Conservation (phyloP, 2,113 vertebrate species). For the Turdus rufiventris region DNA sequence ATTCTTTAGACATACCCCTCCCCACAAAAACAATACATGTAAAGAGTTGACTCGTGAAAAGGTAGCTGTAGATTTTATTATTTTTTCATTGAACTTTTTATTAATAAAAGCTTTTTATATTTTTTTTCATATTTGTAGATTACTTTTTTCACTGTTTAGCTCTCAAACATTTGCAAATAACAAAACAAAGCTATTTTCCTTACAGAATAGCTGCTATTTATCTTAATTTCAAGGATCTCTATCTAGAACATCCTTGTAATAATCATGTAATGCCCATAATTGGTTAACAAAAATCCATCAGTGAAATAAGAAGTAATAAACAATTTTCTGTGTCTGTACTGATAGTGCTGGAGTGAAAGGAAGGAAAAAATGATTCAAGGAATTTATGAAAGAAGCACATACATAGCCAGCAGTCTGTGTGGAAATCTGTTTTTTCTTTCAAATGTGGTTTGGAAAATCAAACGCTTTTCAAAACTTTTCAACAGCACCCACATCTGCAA, state of each 20-base stretch:
- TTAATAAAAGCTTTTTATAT: neutral
- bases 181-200: neutral
- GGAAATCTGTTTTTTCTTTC: conserved; percentile 51
- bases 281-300: neutral
- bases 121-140: neutral
- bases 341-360: conserved; percentile 1
- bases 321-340: neutral
- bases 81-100: neutral
- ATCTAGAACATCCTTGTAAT: neutral
- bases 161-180: neutral
- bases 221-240: neutral
- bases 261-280: neutral
- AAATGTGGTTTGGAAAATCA: conserved; percentile 51
- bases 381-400: neutral
- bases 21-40: neutral
- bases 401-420: neutral
- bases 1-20: neutral
- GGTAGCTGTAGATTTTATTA: neutral
- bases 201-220: neutral
- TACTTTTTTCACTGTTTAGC: neutral
- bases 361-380: conserved; percentile 21
- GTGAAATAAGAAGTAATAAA: neutral
- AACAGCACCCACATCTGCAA: conserved; percentile 34
- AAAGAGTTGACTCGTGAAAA: neutral
- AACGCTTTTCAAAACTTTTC: conserved; percentile 35